These are phyloP conservation scores for Melanotaenia trifasciata DNA, from an alignment of 2,797 vertebrate genomes.

Conservation along the genomic window DNA sequence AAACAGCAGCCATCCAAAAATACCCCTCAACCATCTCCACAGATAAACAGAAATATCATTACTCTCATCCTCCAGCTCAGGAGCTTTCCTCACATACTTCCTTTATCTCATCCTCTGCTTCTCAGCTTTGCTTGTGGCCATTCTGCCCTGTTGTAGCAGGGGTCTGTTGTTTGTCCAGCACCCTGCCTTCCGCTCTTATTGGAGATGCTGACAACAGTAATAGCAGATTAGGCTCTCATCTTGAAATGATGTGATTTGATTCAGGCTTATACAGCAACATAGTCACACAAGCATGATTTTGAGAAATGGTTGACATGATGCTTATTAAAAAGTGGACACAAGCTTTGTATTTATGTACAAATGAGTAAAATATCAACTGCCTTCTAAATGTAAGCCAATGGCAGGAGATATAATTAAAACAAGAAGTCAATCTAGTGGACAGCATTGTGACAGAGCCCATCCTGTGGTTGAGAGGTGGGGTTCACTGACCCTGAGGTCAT, in stretches of 20 bases:
- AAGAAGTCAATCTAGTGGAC: constrained; percentile 42
- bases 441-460: constrained; percentile 63
- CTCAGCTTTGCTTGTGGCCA: constrained; percentile 6
- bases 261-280: constrained; percentile 7
- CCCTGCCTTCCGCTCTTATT: not conserved
- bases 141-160: constrained; percentile 13
- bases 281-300: not conserved
- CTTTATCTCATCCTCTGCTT: constrained; percentile 53
- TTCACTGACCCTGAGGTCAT: constrained; percentile 77
- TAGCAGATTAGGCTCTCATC: constrained; percentile 4
- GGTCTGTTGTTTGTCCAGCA: constrained; percentile 12
- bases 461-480: constrained; percentile 65
- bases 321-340: not conserved
- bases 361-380: not conserved
- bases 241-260: constrained; percentile 21
- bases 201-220: constrained; percentile 15
- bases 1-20: constrained; percentile 87
- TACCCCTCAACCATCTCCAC: constrained; percentile 83
- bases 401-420: constrained; percentile 13
- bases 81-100: constrained; percentile 67
- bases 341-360: not conserved
- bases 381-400: not conserved
- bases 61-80: constrained; percentile 67
- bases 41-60: constrained; percentile 87
- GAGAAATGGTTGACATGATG: not conserved